phyloP scores from a whole-genome alignment of 2,888 invertebrate genomes.

The Pardosa pseudoannulata region DNA sequence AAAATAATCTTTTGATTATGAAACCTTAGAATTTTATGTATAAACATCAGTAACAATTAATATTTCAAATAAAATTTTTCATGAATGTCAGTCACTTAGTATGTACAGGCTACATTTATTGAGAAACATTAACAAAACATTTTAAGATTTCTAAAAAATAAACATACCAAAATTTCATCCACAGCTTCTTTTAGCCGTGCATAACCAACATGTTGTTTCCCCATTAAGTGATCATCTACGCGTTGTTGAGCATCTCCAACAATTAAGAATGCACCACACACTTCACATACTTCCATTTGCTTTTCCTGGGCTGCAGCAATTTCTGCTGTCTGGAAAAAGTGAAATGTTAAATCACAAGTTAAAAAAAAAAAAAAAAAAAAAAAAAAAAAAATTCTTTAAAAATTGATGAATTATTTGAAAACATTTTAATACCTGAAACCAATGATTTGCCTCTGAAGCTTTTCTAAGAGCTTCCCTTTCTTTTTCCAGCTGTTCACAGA shows the following conservation, averaged over 20 bases:
- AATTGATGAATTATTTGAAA: not conserved
- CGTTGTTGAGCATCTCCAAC: conserved; percentile 98
- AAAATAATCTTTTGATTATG: too few relatives aligned
- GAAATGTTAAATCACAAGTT: too few relatives aligned
- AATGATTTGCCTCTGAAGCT: conserved; percentile 86
- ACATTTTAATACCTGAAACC: conserved; percentile 79
- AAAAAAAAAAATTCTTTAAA: too few relatives aligned
- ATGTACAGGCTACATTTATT: too few relatives aligned
- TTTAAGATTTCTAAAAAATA: too few relatives aligned
- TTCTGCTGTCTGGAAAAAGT: conserved; percentile 84
- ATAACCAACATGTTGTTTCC: conserved; percentile 98
- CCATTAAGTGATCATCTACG: conserved; percentile 98
- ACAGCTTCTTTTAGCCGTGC: conserved; percentile 82
- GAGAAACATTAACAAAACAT: too few relatives aligned
- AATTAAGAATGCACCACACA: conserved; percentile 99
- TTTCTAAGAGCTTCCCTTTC: conserved; percentile 81
- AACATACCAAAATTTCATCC: conserved; percentile 78
- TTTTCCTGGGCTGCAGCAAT: conserved; percentile 93
- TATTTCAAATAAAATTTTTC: too few relatives aligned
- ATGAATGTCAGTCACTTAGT: too few relatives aligned
- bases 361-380: too few relatives aligned
- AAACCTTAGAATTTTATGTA: too few relatives aligned
- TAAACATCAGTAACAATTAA: too few relatives aligned
- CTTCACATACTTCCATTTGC: conserved; percentile 99
- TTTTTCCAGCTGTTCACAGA: conserved; percentile 95